Conservation (phyloP, 1,140 invertebrate species). For the Dysdera silvatica region DNA sequence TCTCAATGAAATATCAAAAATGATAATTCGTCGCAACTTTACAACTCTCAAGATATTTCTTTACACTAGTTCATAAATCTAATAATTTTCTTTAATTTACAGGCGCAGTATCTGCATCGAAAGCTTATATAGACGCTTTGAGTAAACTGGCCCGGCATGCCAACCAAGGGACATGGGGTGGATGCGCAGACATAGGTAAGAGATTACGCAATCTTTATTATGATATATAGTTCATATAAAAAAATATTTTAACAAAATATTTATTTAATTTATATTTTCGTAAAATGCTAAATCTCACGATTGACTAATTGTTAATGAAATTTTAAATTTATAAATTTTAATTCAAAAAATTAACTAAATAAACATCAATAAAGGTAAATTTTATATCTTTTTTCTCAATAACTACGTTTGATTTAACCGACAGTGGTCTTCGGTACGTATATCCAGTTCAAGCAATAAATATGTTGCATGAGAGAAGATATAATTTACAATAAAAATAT, state of each 20-base stretch:
- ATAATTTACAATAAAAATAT: no score
- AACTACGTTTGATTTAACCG: background rate
- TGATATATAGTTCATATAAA: no score
- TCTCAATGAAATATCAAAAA: no score
- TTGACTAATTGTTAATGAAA: background rate
- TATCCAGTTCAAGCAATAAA: no score
- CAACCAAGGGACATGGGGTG: constrained; percentile 69
- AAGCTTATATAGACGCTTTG: constrained; percentile 76
- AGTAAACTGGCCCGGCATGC: constrained; percentile 75
- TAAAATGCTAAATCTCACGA: no score
- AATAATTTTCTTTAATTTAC: constrained; percentile 43
- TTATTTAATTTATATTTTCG: no score
- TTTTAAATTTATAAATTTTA: background rate
- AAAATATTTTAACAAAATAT: no score
- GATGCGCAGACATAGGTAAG: constrained; percentile 82
- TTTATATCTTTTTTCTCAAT: background rate
- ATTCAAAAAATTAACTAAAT: background rate
- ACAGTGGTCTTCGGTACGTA: no score
- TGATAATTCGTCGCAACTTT: no score
- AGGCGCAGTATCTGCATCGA: constrained; percentile 77
- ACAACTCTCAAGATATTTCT: no score
- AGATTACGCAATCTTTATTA: background rate
- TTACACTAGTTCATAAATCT: no score
- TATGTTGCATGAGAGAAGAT: no score
- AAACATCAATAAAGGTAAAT: background rate